Evolutionary conservation across 2,113 vertebrate species (phyloP), one percentile per base, ranked within the genome.

Genomic region (Oncorhynchus tshawytscha): DNA sequence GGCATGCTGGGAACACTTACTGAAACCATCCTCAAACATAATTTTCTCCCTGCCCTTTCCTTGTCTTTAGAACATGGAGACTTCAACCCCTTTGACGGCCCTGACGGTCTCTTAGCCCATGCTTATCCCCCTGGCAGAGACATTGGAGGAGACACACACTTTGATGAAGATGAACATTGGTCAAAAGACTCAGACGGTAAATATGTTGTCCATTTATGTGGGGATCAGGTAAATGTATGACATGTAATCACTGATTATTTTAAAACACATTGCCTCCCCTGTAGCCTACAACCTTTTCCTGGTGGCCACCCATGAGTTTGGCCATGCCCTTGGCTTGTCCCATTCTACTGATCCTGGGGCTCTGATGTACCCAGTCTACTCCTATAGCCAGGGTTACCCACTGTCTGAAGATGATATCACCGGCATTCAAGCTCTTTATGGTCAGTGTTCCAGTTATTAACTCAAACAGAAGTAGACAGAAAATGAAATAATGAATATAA

Each of bases 251-350:
- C 22, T 59, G 45, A 39, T 4, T 18, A 11, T 65, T 34, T 27
- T 49, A 24, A 45, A 3, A 48, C 29, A 31, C 11, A 18, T 60
- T 82, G 16, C 0, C 1, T 75, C 15, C 54, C 51, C 69, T 77
- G 0, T 65, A 99, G 97, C 93, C 1, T 99, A 98, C 89, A 99
- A 97, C 85, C 88, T 99, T 78, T 99, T 94, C 72, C 89, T 98
- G 67, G 98, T 99, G 48, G 97, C 98, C 48, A 90, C 95, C 75
- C 98, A 99, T 76, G 98, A 99, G 84, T 92, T 99, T 75, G 98
- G 98, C 24, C 98, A 99, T 60, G 96, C 97, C 12, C 89, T 99
- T 15, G 98, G 98, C 25, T 93, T 99, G 71, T 93, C 95, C 60
- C 98, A 99, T 75, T 99, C 98, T 34, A 79, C 89, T 25, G 95